A percentile compares a stretch with the other conserved stretches of the same genome.
phyloP scores from a whole-genome alignment of 2,113 vertebrate genomes.

The Saccopteryx bilineata region DNA sequence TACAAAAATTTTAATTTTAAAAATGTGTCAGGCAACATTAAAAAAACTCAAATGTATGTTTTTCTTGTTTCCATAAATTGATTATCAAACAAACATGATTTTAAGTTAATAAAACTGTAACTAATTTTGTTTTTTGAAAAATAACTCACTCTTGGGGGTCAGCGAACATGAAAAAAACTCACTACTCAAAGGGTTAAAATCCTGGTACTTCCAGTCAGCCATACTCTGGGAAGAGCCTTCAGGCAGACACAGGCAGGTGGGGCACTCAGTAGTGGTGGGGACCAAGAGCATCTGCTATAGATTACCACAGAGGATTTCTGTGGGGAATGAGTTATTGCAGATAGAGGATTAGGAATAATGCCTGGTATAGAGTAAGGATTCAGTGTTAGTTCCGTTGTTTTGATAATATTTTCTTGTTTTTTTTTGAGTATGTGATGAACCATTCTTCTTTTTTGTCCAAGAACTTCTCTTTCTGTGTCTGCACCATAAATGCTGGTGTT shows the following conservation, averaged over 20 bases:
- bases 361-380: not conserved
- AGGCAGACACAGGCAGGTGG: not conserved
- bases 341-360: constrained; percentile 32
- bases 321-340: not conserved
- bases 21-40: too few species aligned
- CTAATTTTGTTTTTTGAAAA: too few species aligned
- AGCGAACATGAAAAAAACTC: too few species aligned
- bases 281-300: not conserved
- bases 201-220: not conserved
- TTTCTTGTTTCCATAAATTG: too few species aligned
- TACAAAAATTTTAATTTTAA: too few species aligned
- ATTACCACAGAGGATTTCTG: constrained; percentile 11
- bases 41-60: too few species aligned
- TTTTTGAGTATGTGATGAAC: not conserved
- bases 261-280: not conserved
- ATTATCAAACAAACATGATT: too few species aligned
- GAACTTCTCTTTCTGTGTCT: constrained; percentile 9
- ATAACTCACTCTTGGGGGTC: too few species aligned
- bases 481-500: not conserved
- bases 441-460: constrained; percentile 5
- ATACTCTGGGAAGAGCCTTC: not conserved
- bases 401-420: not conserved
- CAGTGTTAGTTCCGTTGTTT: not conserved
- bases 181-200: too few species aligned
- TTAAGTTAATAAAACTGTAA: too few species aligned